Evolutionary conservation across 2,888 invertebrate genomes (phyloP).

Genomic region (Ellobium chinense): DNA sequence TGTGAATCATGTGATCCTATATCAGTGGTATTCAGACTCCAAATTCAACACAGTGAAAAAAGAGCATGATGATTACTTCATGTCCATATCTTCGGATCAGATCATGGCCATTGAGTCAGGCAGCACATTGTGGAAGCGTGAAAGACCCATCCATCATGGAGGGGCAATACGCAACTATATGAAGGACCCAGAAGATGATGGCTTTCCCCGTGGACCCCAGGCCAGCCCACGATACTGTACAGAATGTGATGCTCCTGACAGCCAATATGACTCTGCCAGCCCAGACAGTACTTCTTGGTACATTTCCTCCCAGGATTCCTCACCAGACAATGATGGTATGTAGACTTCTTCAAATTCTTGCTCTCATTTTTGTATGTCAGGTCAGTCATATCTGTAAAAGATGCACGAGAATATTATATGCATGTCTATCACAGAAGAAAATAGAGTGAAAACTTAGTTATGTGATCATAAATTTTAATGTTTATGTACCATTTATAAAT

Average conservation of each 20-base stretch:
- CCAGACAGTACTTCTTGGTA: conserved; percentile 68
- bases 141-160: conserved; percentile 73
- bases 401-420: neutral
- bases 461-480: too few relatives aligned
- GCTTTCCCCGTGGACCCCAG: conserved; percentile 74
- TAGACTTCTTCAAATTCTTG: neutral
- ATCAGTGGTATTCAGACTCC: too few relatives aligned
- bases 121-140: conserved; percentile 73
- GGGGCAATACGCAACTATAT: conserved; percentile 75
- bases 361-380: neutral
- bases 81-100: conserved; percentile 60
- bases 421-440: too few relatives aligned
- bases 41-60: too few relatives aligned
- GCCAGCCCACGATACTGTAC: conserved; percentile 64
- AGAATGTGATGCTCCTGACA: conserved; percentile 62
- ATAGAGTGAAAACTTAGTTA: too few relatives aligned
- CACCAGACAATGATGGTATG: conserved; percentile 45
- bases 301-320: conserved; percentile 62
- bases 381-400: neutral
- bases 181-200: conserved; percentile 69
- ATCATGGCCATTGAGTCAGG: conserved; percentile 75
- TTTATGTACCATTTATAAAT: too few relatives aligned
- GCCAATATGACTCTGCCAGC: conserved; percentile 71
- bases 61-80: too few relatives aligned
- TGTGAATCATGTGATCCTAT: too few relatives aligned